A percentile compares a stretch with the other conserved stretches of the same genome.
Conservation (phyloP, 30 jellyfish, hydroid and myxozoan species). For the Pelagia noctiluca region DNA sequence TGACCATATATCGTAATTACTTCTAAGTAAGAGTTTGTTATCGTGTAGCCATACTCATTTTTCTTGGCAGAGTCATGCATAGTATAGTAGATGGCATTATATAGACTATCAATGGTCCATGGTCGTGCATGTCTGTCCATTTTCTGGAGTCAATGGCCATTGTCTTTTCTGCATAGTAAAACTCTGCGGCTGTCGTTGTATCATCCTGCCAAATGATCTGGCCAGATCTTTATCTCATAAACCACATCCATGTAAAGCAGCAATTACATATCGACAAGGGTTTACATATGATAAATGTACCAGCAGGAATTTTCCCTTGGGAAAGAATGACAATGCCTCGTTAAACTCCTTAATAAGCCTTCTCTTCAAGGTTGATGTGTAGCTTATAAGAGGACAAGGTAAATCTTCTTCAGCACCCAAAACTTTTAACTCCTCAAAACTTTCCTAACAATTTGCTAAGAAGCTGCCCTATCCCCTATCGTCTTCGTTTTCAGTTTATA, state of each 20-base stretch:
- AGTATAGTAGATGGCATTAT: too few relatives aligned
- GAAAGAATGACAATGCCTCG: conserved; percentile 29
- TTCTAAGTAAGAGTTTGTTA: too few relatives aligned
- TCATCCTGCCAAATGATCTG: conserved; percentile 43
- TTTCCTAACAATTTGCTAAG: not conserved
- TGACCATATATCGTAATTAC: too few relatives aligned
- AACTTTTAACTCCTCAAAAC: not conserved
- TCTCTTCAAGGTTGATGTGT: conserved; percentile 23
- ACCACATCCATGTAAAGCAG: conserved; percentile 54
- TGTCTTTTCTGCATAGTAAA: too few relatives aligned
- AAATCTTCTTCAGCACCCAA: conserved; percentile 41
- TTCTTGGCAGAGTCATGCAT: too few relatives aligned
- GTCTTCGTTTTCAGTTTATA: not conserved
- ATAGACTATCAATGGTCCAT: too few relatives aligned
- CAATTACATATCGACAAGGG: conserved; percentile 34
- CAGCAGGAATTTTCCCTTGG: conserved; percentile 35
- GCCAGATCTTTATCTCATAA: conserved; percentile 41
- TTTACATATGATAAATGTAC: conserved; percentile 46
- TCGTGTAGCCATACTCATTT: too few relatives aligned
- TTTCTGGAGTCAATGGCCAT: too few relatives aligned
- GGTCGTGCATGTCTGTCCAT: too few relatives aligned
- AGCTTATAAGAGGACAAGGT: not conserved
- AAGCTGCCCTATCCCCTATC: not conserved
- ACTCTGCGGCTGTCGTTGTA: conserved; percentile 35
- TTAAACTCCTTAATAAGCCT: conserved; percentile 7